phyloP scores from a whole-genome alignment of 2,888 invertebrate species.

The Coenonympha glycerion region DNA sequence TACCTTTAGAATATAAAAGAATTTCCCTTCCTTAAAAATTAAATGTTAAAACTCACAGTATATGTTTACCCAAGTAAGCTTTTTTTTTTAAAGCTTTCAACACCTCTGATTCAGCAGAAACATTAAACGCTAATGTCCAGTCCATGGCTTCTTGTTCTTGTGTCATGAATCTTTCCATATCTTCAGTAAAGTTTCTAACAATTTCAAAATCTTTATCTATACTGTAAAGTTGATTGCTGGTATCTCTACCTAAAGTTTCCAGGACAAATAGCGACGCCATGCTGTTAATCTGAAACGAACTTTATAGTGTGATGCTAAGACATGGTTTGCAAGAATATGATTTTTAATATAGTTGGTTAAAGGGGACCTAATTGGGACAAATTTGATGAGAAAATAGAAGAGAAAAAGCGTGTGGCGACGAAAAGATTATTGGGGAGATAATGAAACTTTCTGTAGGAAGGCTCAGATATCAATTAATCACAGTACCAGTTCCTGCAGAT shows the following conservation, averaged over 20 bases:
- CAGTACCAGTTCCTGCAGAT: no score
- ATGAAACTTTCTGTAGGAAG: no score
- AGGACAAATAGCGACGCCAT: slow-evolving; percentile 65
- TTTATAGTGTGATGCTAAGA: not conserved
- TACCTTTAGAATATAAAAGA: not conserved
- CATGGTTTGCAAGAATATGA: no score
- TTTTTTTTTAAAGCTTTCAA: slow-evolving; percentile 45
- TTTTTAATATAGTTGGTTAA: no score
- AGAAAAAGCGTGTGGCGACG: no score
- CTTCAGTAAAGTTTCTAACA: slow-evolving; percentile 48
- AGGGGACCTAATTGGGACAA: no score
- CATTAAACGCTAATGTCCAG: slow-evolving; percentile 47
- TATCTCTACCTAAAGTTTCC: slow-evolving; percentile 64
- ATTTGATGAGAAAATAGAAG: no score
- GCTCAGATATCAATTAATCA: no score
- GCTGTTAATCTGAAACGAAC: slow-evolving; percentile 53
- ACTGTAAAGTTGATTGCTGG: slow-evolving; percentile 50
- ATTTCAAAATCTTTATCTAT: slow-evolving; percentile 54
- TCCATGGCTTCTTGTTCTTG: slow-evolving; percentile 33
- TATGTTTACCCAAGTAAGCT: slow-evolving; percentile 49
- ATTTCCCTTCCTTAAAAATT: not conserved
- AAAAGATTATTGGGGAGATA: no score
- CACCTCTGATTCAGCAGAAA: slow-evolving; percentile 44
- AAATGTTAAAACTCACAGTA: slow-evolving; percentile 48
- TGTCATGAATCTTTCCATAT: slow-evolving; percentile 37